phyloP scores from a whole-genome alignment of 2,113 vertebrate species.

The Todiramphus saurophagus region DNA sequence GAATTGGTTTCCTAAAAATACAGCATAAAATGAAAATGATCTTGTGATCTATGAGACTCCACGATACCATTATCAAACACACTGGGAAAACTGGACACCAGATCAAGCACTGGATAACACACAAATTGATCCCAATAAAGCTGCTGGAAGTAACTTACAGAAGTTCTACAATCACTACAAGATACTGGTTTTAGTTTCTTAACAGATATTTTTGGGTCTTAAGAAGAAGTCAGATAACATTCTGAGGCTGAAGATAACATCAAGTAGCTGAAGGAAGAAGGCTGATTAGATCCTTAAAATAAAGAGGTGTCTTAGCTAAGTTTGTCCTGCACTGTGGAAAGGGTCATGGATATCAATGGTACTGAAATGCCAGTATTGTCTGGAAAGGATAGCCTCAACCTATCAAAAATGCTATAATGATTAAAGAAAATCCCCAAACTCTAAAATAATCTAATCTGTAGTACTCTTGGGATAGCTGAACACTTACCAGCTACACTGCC shows the following conservation, averaged over 20 bases:
- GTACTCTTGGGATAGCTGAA: neutral
- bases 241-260: conserved; percentile 12
- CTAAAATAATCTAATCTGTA: neutral
- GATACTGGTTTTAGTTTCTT: neutral
- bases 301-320: neutral
- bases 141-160: neutral
- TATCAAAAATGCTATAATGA: neutral
- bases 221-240: neutral
- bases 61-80: neutral
- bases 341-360: neutral
- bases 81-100: neutral
- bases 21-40: neutral
- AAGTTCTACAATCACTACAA: neutral
- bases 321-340: neutral
- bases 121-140: neutral
- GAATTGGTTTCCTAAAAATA: neutral
- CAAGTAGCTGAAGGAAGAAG: neutral
- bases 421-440: neutral
- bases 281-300: neutral
- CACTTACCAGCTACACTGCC: neutral
- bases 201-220: neutral
- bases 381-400: neutral
- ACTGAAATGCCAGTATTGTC: neutral
- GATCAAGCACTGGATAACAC: neutral
- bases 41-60: neutral